These are phyloP conservation scores for Cremastobaeus sp. DNA, from an alignment of 2,888 invertebrate genomes.

Conservation along the genomic window DNA sequence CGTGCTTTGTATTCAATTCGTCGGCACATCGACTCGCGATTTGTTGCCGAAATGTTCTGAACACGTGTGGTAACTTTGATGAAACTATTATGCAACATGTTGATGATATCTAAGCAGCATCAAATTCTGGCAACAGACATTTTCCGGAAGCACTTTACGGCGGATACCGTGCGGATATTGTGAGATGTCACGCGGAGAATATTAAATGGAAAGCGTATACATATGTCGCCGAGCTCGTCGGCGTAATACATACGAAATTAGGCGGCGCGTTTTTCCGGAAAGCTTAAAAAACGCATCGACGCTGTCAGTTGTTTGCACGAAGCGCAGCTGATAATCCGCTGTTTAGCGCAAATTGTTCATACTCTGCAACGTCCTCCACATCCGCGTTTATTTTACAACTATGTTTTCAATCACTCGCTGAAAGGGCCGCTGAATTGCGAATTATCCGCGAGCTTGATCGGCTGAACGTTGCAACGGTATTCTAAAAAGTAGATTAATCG, in stretches of 20 bases:
- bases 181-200: conserved; percentile 36
- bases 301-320: too few species aligned
- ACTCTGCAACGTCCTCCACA: too few species aligned
- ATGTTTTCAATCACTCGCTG: too few species aligned
- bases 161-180: conserved; percentile 55
- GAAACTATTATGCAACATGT: conserved; percentile 47
- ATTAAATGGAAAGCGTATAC: conserved; percentile 49
- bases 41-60: conserved; percentile 31
- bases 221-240: conserved; percentile 26
- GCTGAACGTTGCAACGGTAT: too few species aligned
- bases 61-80: conserved; percentile 37
- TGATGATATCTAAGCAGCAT: conserved; percentile 47
- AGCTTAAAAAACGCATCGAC: conserved; percentile 48
- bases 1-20: conserved; percentile 34
- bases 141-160: conserved; percentile 55
- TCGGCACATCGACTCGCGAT: conserved; percentile 10
- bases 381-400: too few species aligned
- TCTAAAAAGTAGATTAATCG: too few species aligned
- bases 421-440: too few species aligned
- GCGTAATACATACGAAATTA: conserved; percentile 55
- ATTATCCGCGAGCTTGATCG: too few species aligned
- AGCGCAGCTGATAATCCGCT: too few species aligned
- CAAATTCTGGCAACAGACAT: conserved; percentile 44
- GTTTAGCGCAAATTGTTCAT: too few species aligned
- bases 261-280: conserved; percentile 30